Conservation (phyloP, 1,140 invertebrate species). For the Leptopilina clavipes region DNA sequence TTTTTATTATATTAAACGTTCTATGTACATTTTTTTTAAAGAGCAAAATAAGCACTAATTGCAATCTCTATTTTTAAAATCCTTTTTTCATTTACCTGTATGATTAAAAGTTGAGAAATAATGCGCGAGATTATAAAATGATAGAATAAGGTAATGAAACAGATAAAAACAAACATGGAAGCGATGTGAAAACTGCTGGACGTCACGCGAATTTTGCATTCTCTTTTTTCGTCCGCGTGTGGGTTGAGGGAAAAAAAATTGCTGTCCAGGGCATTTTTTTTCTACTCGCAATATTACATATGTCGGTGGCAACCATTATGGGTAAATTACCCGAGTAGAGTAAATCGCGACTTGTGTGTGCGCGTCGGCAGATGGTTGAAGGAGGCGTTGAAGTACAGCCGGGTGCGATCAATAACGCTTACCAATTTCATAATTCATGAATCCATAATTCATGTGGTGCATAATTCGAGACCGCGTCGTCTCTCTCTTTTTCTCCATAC, state of each 20-base stretch:
- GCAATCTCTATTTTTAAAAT: neutral
- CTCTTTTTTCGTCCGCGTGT: conserved; percentile 19
- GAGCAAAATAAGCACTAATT: neutral
- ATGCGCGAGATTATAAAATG: conserved; percentile 11
- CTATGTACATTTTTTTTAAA: no score
- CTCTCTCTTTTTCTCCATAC: neutral
- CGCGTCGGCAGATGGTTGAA: conserved; percentile 22
- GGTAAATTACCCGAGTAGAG: conserved; percentile 38
- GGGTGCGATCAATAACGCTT: conserved; percentile 41
- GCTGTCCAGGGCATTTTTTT: conserved; percentile 33
- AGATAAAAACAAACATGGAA: conserved; percentile 27
- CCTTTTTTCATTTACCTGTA: neutral
- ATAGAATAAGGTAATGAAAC: conserved; percentile 28
- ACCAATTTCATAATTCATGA: conserved; percentile 65
- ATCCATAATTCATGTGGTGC: conserved; percentile 62
- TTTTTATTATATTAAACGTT: no score
- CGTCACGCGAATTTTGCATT: conserved; percentile 47
- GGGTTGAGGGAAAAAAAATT: neutral
- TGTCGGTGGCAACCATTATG: conserved; percentile 36
- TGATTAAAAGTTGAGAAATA: conserved; percentile 12
- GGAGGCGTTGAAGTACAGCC: neutral
- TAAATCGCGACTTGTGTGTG: conserved; percentile 20
- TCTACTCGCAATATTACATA: conserved; percentile 39
- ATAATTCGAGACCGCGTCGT: neutral
- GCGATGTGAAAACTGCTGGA: conserved; percentile 28